Conservation (phyloP, 2,113 vertebrate genomes). For the Oreochromis tanganicae region DNA sequence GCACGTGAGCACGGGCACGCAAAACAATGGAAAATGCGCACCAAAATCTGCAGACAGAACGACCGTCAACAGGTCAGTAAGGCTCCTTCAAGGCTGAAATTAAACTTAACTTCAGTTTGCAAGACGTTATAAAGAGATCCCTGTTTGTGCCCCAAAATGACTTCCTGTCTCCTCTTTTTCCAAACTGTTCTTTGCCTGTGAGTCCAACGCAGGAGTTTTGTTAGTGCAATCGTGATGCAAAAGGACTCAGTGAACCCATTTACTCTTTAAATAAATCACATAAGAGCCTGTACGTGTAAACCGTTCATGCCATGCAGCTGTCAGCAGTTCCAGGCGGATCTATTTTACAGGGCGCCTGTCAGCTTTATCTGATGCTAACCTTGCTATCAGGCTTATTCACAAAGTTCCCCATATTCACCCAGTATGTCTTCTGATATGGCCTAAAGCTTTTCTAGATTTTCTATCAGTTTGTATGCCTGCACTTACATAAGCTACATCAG, state of each 20-base stretch:
- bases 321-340: conserved; percentile 1
- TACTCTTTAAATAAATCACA: background rate
- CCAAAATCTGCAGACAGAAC: background rate
- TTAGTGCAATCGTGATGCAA: background rate
- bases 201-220: background rate
- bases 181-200: background rate
- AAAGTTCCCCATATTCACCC: background rate
- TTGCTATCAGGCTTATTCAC: background rate
- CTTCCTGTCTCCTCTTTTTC: background rate
- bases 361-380: background rate
- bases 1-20: background rate
- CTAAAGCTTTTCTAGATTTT: background rate
- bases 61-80: conserved; percentile 13
- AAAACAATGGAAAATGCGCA: background rate
- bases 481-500: background rate
- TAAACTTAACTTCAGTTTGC: background rate
- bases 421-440: background rate
- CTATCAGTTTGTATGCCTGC: background rate
- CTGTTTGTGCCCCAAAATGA: background rate
- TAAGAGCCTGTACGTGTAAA: background rate
- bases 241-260: conserved; percentile 3
- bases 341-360: background rate
- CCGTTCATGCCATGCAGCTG: background rate
- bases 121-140: background rate
- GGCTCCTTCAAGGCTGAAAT: background rate